phyloP scores from a whole-genome alignment of 2,113 vertebrate genomes.

The Delphinus delphis region DNA sequence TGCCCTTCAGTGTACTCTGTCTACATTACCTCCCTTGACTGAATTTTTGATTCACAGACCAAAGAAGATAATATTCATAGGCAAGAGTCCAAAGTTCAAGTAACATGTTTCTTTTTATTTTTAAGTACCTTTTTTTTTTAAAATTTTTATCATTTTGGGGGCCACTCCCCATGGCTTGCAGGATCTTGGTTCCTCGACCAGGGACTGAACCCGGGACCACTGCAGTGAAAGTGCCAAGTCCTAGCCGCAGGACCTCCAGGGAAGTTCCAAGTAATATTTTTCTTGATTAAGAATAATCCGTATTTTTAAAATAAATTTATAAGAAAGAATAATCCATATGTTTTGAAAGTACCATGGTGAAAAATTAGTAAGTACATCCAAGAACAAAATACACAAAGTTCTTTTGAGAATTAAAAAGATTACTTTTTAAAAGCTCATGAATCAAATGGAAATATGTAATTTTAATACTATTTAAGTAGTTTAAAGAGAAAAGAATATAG shows the following conservation, averaged over 20 bases:
- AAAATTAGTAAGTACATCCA: not conserved
- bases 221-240: not conserved
- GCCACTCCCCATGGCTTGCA: not conserved
- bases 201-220: not conserved
- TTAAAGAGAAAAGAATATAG: not conserved
- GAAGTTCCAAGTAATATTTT: not conserved
- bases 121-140: not conserved
- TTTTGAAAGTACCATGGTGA: not conserved
- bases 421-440: not conserved
- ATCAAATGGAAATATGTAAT: not conserved
- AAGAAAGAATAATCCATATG: not conserved
- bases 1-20: not conserved
- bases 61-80: not conserved
- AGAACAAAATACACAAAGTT: not conserved
- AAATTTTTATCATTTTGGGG: no score
- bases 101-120: not conserved
- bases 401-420: not conserved
- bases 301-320: not conserved
- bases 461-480: not conserved
- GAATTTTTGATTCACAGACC: not conserved
- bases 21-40: not conserved
- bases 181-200: not conserved
- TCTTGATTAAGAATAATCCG: not conserved
- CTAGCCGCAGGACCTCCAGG: not conserved
- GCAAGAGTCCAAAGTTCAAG: not conserved